These are phyloP conservation scores for Passerina amoena DNA, from an alignment of 2,113 vertebrate species.

Conservation along the genomic window DNA sequence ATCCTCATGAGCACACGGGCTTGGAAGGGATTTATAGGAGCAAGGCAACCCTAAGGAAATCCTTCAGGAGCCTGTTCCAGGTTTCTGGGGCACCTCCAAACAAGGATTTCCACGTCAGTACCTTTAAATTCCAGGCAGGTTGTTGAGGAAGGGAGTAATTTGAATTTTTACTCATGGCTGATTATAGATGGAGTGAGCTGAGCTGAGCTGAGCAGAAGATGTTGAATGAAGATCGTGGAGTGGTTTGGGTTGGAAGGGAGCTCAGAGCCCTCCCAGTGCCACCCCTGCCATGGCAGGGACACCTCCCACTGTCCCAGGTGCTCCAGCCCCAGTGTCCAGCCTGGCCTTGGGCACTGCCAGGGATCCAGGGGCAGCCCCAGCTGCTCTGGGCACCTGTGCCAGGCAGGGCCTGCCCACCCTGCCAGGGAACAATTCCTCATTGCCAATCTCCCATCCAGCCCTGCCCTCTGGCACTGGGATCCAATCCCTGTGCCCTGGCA, in stretches of 20 bases:
- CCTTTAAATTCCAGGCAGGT: not conserved
- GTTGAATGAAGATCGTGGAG: not conserved
- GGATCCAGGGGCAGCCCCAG: not conserved
- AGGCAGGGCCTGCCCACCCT: not conserved
- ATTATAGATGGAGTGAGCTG: not conserved
- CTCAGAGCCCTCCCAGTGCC: accelerated
- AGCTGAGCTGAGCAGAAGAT: not conserved
- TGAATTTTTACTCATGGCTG: not conserved
- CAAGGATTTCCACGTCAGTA: accelerated
- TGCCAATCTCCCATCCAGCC: accelerated
- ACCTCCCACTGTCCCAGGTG: not conserved
- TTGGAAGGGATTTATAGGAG: not conserved
- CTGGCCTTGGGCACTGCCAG: not conserved
- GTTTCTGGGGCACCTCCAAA: not conserved
- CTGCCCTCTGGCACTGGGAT: not conserved
- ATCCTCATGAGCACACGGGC: not conserved
- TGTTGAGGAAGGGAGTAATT: not conserved
- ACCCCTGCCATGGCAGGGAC: not conserved
- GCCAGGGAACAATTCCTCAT: not conserved
- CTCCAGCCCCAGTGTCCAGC: not conserved
- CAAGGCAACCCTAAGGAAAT: not conserved
- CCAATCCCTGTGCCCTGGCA: not conserved
- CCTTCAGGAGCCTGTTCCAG: not conserved
- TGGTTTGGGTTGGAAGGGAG: not conserved
- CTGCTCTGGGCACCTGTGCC: not conserved